These are phyloP conservation scores for Nebria salina DNA, from an alignment of 2,888 invertebrate species.

Conservation along the genomic window DNA sequence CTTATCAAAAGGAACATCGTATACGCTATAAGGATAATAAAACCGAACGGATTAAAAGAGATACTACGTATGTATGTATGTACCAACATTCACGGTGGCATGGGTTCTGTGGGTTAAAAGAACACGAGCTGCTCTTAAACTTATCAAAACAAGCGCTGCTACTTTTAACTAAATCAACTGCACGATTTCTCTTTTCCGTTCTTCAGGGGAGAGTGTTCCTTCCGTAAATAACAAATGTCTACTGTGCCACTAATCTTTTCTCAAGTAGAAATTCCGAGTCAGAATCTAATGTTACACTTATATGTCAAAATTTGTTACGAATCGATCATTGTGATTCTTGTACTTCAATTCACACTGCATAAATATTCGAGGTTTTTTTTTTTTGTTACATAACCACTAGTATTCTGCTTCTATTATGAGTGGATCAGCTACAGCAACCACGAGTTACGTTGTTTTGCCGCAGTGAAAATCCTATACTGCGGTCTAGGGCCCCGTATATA, in stretches of 20 bases:
- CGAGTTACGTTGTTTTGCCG: background rate
- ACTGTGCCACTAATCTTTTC: background rate
- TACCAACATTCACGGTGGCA: background rate
- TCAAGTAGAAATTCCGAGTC: too few species aligned
- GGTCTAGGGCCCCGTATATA: background rate
- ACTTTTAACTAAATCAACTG: slow-evolving; percentile 1
- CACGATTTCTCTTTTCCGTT: background rate
- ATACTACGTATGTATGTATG: background rate
- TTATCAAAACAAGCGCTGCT: background rate
- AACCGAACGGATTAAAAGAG: background rate
- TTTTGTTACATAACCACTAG: too few species aligned
- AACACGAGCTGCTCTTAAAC: background rate
- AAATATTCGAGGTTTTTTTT: background rate
- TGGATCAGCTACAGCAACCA: background rate
- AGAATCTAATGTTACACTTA: background rate
- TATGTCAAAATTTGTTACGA: background rate
- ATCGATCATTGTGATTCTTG: background rate
- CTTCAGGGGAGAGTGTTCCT: background rate
- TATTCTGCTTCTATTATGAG: background rate
- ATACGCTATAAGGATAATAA: slow-evolving; percentile 4
- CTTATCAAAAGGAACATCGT: slow-evolving; percentile 25
- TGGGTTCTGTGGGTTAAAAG: background rate
- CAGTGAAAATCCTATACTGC: background rate
- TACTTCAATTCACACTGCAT: background rate
- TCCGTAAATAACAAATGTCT: background rate